Base-by-base conservation (phyloP, 2,797 vertebrate species). In the Heterohyrax brucei region DNA sequence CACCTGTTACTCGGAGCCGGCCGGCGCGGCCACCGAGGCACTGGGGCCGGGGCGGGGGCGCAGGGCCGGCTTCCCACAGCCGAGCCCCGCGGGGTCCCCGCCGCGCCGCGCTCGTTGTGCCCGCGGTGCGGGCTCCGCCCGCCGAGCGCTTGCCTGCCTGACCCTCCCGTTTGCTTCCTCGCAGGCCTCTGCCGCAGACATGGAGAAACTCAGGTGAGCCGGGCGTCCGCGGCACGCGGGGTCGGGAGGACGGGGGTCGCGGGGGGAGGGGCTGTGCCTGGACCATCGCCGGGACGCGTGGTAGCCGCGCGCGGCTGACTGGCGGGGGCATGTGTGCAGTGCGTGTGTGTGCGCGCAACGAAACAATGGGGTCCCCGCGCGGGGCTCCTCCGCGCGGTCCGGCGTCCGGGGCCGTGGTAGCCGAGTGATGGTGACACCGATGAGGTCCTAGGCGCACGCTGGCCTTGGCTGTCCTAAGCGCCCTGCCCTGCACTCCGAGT, bases 141-240 rank as follows among this genome's bases (percentile, higher is more conserved):
- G 39, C 73, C 97, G 98, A 97, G 98, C 98, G 97, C 97, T 95
- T 86, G 97, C 97, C 98, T 96, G 93, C 97, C 98, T 99, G 98
- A 98, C 98, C 97, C 98, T 98, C 76, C 98, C 98, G 98, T 98
- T 99, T 99, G 98, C 97, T 99, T 99, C 98, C 98, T 98, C 98
- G 97, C 98, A 99, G 99, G 99, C 99, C 98, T 99, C 99, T 98
- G 99, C 99, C 95, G 99, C 99, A 98, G 99, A 99, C 98, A 99
- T 99, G 98, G 99, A 99, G 98, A 99, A 99, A 99, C 99, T 98
- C 95, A 99, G 99, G 99, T 99, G 99, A 99, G 99, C 98, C 98
- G 97, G 97, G 98, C 85, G 89, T 13, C 91, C 53, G 56, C 44
- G 79, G 75, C 53, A 77, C 91, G 95, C 5, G 76, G 28, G 80